Evolutionary conservation across 2,797 vertebrate genomes (phyloP), one percentile per base, ranked within the genome.

Genomic region (Taenioides sp.): DNA sequence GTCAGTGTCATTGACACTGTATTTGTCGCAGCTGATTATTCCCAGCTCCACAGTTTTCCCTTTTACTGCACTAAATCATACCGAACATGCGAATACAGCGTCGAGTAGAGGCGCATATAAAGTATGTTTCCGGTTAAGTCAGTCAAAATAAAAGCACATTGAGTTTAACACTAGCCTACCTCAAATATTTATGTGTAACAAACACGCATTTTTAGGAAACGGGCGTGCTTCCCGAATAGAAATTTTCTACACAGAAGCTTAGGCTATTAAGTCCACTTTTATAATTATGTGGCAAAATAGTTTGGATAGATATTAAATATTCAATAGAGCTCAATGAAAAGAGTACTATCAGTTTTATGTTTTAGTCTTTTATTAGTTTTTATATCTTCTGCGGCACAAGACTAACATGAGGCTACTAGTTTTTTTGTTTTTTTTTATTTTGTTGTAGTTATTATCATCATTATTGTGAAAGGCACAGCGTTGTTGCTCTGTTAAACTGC

Each of bases 381-480:
- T 20, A 52, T 0, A 52, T 52, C 18, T n/a, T 50, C 5, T 22
- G 7, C 27, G 16, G 23, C 12, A 23, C 27, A 16, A 28, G 2
- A 4, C 23, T 17, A 60, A 18, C 16, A 43, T 43, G 40, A 14
- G 10, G 11, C 37, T 40, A 14, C 2, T 37, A 31, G 34, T 40
- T 40, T 40, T 12, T 43, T 43, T 43, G 12, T 27, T 60, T 58
- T 2, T 27, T 60, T 60, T 3, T 22, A 1, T 17, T 27, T 37
- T 34, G 31, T 37, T 28, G 58, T 17, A 17, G 50, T 54, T 60
- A 23, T 12, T 60, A 28, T 11, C 37, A 7, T 23, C 37, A 10
- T 83, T 81, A 84, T 75, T 83, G 67, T 85, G 81, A 87, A 79
- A 76, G 14, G 1, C 12, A 12, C 74, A 61, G 61, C 69, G 4